These are phyloP conservation scores for Gymnoscelis rufifasciata DNA, from an alignment of 2,888 invertebrate genomes.

Conservation along the genomic window DNA sequence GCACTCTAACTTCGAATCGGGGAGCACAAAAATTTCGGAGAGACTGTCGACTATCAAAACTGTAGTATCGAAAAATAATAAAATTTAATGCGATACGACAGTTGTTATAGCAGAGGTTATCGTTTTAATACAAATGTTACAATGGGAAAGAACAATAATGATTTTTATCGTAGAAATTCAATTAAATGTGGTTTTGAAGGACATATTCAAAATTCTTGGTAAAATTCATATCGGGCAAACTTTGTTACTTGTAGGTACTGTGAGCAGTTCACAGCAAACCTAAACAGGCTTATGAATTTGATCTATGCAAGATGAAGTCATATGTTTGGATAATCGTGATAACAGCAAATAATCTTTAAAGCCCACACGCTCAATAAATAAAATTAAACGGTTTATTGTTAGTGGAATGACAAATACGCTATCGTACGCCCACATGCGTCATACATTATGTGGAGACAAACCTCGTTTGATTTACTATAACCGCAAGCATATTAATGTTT, in stretches of 20 bases:
- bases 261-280: too few species aligned
- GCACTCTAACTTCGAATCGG: slow-evolving; percentile 51
- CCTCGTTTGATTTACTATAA: slow-evolving; percentile 51
- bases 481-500: slow-evolving; percentile 67
- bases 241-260: background rate
- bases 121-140: slow-evolving; percentile 41
- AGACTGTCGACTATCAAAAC: slow-evolving; percentile 49
- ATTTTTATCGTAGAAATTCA: slow-evolving; percentile 17
- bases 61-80: slow-evolving; percentile 61
- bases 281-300: background rate
- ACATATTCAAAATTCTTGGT: too few species aligned
- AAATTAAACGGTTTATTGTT: slow-evolving; percentile 70
- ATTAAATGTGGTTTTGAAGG: too few species aligned
- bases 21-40: slow-evolving; percentile 11
- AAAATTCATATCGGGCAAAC: too few species aligned
- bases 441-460: slow-evolving; percentile 38
- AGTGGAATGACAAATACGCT: slow-evolving; percentile 67
- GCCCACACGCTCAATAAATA: slow-evolving; percentile 67
- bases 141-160: slow-evolving; percentile 34
- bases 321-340: slow-evolving; percentile 44
- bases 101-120: slow-evolving; percentile 49
- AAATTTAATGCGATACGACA: slow-evolving; percentile 60
- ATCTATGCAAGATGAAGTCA: slow-evolving; percentile 40
- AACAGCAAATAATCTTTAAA: slow-evolving; percentile 53
- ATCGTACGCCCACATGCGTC: slow-evolving; percentile 56